phyloP scores from a whole-genome alignment of 2,797 vertebrate species.

The Melanotaenia parkinsoni region DNA sequence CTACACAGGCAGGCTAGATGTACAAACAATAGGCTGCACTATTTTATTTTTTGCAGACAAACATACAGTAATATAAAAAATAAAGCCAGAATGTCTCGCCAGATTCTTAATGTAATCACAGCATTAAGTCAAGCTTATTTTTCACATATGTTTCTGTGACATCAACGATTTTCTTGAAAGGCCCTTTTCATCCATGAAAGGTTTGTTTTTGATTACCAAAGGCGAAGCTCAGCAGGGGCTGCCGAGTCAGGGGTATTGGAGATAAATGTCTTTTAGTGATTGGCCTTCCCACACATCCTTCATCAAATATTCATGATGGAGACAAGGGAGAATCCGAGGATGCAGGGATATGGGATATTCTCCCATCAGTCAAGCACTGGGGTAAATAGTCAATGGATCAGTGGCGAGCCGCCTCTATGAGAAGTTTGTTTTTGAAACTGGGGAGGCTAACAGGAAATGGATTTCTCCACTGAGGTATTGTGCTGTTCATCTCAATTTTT shows the following conservation, averaged over 20 bases:
- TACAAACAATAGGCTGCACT: slow-evolving; percentile 10
- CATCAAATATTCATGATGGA: slow-evolving; percentile 89
- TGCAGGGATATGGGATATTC: slow-evolving; percentile 70
- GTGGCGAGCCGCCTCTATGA: slow-evolving; percentile 31
- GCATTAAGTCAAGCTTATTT: slow-evolving; percentile 32
- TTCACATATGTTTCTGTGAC: slow-evolving; percentile 31
- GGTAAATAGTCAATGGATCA: slow-evolving; percentile 55
- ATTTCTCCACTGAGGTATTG: slow-evolving; percentile 46
- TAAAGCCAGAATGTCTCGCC: slow-evolving; percentile 5
- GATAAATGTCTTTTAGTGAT: slow-evolving; percentile 84
- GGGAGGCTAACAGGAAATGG: slow-evolving; percentile 24
- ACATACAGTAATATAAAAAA: slow-evolving; percentile 3
- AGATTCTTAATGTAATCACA: slow-evolving; percentile 32
- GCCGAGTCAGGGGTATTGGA: slow-evolving; percentile 80
- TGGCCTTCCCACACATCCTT: slow-evolving; percentile 69
- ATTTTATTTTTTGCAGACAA: slow-evolving; percentile 3
- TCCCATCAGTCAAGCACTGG: slow-evolving; percentile 64
- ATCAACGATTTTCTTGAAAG: slow-evolving; percentile 39
- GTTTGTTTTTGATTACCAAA: slow-evolving; percentile 66
- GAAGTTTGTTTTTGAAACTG: slow-evolving; percentile 29
- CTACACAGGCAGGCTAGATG: slow-evolving; percentile 6
- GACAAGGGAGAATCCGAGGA: slow-evolving; percentile 74
- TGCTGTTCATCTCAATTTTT: slow-evolving; percentile 37
- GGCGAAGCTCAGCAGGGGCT: slow-evolving; percentile 35
- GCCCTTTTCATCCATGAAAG: slow-evolving; percentile 48